Evolutionary conservation across 1,140 invertebrate species (phyloP).

Genomic region (Neotoxoptera formosana): DNA sequence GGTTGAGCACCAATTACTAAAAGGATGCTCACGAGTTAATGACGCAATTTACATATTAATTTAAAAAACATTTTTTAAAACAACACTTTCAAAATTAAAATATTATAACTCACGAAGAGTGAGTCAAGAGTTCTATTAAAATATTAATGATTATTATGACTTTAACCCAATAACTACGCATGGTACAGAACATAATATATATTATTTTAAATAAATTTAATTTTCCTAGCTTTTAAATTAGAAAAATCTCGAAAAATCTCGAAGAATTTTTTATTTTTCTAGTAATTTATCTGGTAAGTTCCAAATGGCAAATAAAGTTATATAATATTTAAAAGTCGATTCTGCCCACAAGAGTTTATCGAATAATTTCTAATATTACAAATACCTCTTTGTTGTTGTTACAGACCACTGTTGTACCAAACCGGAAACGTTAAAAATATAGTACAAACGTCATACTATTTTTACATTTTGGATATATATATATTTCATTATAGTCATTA

Average conservation of each 20-base stretch:
- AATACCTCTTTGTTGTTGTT: not conserved
- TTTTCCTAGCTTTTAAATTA: too few relatives aligned
- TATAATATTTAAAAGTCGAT: not conserved
- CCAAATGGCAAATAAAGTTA: not conserved
- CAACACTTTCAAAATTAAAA: not conserved
- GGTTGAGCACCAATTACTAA: not conserved
- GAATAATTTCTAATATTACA: not conserved
- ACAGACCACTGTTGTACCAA: not conserved
- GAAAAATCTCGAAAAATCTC: too few relatives aligned
- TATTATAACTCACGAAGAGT: too few relatives aligned
- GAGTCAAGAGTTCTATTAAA: too few relatives aligned
- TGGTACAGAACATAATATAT: not conserved
- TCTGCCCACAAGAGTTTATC: not conserved
- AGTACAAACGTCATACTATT: not conserved
- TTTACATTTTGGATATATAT: not conserved
- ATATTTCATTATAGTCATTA: not conserved
- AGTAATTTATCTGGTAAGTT: too few relatives aligned
- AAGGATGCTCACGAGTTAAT: not conserved
- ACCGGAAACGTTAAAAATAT: not conserved
- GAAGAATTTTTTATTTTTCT: not conserved
- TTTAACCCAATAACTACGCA: not conserved
- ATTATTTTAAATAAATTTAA: too few relatives aligned
- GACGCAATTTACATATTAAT: not conserved
- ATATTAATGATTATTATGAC: too few relatives aligned
- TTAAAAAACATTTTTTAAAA: not conserved